Evolutionary conservation across 2,113 vertebrate genomes (phyloP), one percentile per base, ranked within the genome.

Genomic region (Onychostruthus taczanowskii): DNA sequence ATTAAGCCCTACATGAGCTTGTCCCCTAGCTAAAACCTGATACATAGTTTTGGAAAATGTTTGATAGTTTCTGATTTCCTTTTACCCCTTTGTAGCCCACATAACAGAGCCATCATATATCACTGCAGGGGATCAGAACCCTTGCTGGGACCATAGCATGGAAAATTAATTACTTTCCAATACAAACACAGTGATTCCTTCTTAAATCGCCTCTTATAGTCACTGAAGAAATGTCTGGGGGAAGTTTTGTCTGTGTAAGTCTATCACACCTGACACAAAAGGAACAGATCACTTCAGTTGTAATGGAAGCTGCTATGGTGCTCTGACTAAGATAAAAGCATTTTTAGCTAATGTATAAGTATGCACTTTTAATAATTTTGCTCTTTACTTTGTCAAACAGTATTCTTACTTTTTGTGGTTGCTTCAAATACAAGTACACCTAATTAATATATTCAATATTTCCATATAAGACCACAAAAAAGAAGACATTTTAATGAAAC

Each of bases 141-240:
- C 53, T 84, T 95, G 33, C 56, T 86, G 78, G 55, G 70, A 68
- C 19, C 21, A 37, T 21, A 68, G 15, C 46, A 78, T 47, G 44
- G 27, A 84, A 70, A 91, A 88, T 46, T 1, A 87, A 92, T 85
- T 93, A 63, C n/a, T 93, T 93, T 88, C 67, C 74, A 93, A 92
- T 77, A 63, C 9, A 88, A 84, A 94, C 16, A 90, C 46, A 50
- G 31, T 13, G n/a, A 37, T 73, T 88, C 44, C 18, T 85, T 88
- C 74, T 81, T 69, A 84, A 85, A 61, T 58, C 31, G 93, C 59
- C 55, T 41, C 59, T 69, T 81, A 16, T 3, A 93, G 43, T 83
- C 33, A 53, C 59, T 82, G 52, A 91, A 94, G 58, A 94, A 87
- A 46, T 23, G 81, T 31, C 47, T 82, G n/a, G 30, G 39, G n/a